Percentiles rank a stretch among this genome's conserved stretches.
These are phyloP conservation scores for Syrphus vitripennis DNA, from an alignment of 2,888 invertebrate genomes.

Conservation along the genomic window DNA sequence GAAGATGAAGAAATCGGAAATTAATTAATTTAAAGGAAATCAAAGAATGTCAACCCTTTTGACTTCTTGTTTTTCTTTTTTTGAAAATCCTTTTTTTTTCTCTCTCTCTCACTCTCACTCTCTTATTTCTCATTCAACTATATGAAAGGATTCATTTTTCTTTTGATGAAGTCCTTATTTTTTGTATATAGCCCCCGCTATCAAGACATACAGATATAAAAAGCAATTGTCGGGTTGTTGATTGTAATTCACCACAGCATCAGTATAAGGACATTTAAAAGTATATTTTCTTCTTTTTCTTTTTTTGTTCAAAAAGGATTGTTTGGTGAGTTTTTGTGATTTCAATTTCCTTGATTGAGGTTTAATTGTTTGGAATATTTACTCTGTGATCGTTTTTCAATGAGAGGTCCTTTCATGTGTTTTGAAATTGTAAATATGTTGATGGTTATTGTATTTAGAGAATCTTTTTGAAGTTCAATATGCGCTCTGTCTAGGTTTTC, in stretches of 20 bases:
- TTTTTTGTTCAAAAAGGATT: constrained; percentile 23
- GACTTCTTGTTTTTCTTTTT: neutral
- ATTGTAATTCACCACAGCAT: neutral
- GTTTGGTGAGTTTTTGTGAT: constrained; percentile 32
- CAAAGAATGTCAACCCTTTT: constrained; percentile 45
- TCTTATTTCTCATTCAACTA: neutral
- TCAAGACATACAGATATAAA: neutral
- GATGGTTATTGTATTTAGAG: neutral
- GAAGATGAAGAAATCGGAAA: constrained; percentile 35
- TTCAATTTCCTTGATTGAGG: constrained; percentile 66
- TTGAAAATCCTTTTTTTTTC: neutral
- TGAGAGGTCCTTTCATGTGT: constrained; percentile 2
- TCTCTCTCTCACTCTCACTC: neutral
- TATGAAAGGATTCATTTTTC: constrained; percentile 52
- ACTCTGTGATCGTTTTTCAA: constrained; percentile 27
- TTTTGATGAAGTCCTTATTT: constrained; percentile 15
- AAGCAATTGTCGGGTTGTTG: constrained; percentile 28
- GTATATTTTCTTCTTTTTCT: neutral
- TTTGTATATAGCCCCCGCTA: neutral
- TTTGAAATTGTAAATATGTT: neutral
- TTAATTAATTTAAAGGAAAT: constrained; percentile 66
- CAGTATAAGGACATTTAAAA: constrained; percentile 13
- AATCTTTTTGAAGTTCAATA: neutral
- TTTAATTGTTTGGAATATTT: constrained; percentile 60
- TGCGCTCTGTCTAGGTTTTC: neutral